Evolutionary conservation across 2,888 invertebrate species (phyloP), one percentile per base, ranked within the genome.

Genomic region (Drosophila buzzatii): DNA sequence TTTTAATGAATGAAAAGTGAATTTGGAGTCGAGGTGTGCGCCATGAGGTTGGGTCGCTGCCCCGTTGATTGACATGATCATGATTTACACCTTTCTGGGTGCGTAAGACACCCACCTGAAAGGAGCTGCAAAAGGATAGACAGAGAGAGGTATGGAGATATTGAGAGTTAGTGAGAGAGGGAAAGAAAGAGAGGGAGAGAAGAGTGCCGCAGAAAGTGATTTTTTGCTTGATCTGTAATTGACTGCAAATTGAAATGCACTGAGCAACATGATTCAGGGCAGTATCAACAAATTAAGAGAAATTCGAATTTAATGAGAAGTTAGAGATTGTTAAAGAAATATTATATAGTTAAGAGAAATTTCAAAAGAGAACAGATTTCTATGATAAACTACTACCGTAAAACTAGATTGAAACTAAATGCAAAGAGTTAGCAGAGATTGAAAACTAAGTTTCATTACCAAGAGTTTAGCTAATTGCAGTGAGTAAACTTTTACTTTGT

Each of bases 21-120:
- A 86, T 89, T 85, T 80, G 44, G 62, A 53, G 71, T n/a, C 71
- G 76, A 87, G 75, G 79, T 81, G 79, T 85, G 85, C 66, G 73
- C 75, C 76, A 58, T 57, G 68, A 72, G 82, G 79, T 59, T 80
- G 90, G 84, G 83, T 69, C 65, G 79, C 68, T 72, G 72, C 71
- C 72, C 74, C 58, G 68, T 80, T 91, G 91, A 91, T 91, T 91
- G 92, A 91, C 91, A 90, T 83, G 92, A 91, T 91, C 90, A 89
- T 92, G 92, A 92, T 92, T 92, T 92, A 91, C 92, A 92, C 92
- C 91, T 90, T 86, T 80, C 79, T 90, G 89, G 90, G 91, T 91
- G 92, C 92, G 91, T 90, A 85, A 73, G 74, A 73, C 78, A 77
- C 87, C 81, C 86, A 89, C 84, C 70, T 41, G 61, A 65, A 44